phyloP scores from a whole-genome alignment of 2,113 vertebrate genomes.

The Epinephelus fuscoguttatus region DNA sequence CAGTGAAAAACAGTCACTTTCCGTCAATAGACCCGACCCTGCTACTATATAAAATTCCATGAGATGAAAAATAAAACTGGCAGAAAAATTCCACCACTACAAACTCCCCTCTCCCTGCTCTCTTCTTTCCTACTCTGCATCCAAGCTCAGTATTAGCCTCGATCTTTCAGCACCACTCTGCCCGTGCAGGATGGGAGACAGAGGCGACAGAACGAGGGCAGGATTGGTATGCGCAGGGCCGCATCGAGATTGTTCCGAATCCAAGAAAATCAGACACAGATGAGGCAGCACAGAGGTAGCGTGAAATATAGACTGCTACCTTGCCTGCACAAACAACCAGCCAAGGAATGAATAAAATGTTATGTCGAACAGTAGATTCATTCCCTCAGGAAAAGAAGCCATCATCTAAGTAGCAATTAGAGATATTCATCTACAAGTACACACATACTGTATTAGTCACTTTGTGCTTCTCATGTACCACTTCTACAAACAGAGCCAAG shows the following conservation, averaged over 20 bases:
- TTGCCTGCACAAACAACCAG: no score
- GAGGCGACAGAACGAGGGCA: constrained; percentile 76
- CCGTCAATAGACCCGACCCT: constrained; percentile 14
- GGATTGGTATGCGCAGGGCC: constrained; percentile 12
- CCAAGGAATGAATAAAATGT: not conserved
- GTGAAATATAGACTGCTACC: not conserved
- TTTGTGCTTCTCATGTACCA: not conserved
- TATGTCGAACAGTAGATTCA: constrained; percentile 4
- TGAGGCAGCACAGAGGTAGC: not conserved
- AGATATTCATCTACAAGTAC: not conserved
- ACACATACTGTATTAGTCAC: not conserved
- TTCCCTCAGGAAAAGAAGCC: not conserved
- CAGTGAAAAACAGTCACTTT: constrained; percentile 25
- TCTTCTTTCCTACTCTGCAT: constrained; percentile 35
- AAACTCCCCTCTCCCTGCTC: constrained; percentile 19
- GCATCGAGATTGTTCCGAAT: not conserved
- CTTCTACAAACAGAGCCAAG: not conserved
- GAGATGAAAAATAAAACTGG: constrained; percentile 53
- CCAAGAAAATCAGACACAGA: constrained; percentile 3
- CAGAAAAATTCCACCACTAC: constrained; percentile 27
- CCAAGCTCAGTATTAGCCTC: constrained; percentile 46
- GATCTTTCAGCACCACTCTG: constrained; percentile 71
- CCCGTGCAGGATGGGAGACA: constrained; percentile 49
- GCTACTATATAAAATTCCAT: constrained; percentile 21
- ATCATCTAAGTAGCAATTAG: not conserved